Base-by-base conservation (phyloP, 2,113 vertebrate genomes). In the Clupea harengus region DNA sequence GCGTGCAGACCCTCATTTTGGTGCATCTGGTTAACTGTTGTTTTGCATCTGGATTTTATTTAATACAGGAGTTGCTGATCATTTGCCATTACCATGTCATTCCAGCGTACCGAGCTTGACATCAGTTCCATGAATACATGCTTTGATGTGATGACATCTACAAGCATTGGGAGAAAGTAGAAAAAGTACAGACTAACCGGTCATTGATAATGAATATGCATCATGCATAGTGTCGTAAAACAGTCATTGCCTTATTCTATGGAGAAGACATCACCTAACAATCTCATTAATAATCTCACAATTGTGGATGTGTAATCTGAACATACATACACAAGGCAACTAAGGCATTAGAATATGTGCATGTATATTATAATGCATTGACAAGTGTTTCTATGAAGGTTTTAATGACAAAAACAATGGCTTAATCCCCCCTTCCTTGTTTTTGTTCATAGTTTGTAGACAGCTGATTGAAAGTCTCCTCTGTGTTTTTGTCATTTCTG, bases 1-100 rank as follows among this genome's bases (percentile, higher is more conserved):
- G 72, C 28, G 32, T 32, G 25, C 72, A 78, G 28, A 39, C 25
- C 72, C 72, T 78, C 28, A 78, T 78, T 78, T 78, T 78, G 25
- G 72, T 28, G 72, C 72, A 44, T 78, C 72, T 78, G 72, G 72
- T 78, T 78, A 78, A 78, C 72, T 78, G 72, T 78, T 78, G 72
- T 78, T 78, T 44, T 78, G 72, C 72, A 18, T 78, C 72, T 78
- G 72, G 72, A 39, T 44, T 78, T 39, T 32, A 32, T 72, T 72
- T 32, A 25, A 9, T 72, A 6, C 15, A 32, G 28, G 3, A 15
- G 72, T 15, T 44, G 72, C 72, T 39, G 72, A 28, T 78, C 72
- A 0, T 78, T 78, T 32, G 32, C 72, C 72, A 44, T 39, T 39
- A 18, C 28, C 72, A 17, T 39, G 32, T 44, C 28, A 32, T 78